Base-by-base conservation (phyloP, 2,113 vertebrate genomes). In the Apistogramma diplotaenia region DNA sequence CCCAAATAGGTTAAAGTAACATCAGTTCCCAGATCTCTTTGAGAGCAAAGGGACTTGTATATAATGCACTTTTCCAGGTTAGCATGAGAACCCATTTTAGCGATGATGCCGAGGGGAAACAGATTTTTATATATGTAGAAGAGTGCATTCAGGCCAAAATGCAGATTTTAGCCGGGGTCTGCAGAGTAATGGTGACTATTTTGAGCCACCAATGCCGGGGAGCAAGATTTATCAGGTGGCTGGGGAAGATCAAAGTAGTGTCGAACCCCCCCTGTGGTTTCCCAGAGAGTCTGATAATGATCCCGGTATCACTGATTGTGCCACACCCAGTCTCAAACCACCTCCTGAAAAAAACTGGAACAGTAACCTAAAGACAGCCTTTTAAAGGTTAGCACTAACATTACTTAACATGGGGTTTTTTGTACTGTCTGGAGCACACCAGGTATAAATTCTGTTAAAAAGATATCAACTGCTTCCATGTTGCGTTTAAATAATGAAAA, bases 1-100 rank as follows among this genome's bases (percentile, higher is more conserved):
- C 35, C 61, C 71, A 67, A 58, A 79, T 86, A 80, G 73, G 76
- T 79, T 31, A 78, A 86, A 71, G 67, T 37, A 59, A 58, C 73
- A 79, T 84, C 37, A 49, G 4, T 19, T 70, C 25, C 65, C 46
- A 16, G 7, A n/a, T 51, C 49, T 51, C 65, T 51, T 70, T 43
- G 51, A 51, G 43, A 70, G 43, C 25, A 70, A 70, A 18, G 65
- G 43, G 25, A 31, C 27, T 29, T 70, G 16, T n/a, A 51, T 51
- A 25, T n/a, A 51, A 51, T 31, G 43, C 43, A 51, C 65, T 51
- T 70, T 29, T 70, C 43, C 23, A 70, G 25, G 43, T 51, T 51
- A 51, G 25, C 43, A 31, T 25, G 29, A 51, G 43, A 70, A 31
- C 65, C 27, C 65, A 31, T 51, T 70, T 51, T n/a, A 31, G 25